Evolutionary conservation across 2,888 invertebrate genomes (phyloP).

Genomic region (Synergus japonicus): DNA sequence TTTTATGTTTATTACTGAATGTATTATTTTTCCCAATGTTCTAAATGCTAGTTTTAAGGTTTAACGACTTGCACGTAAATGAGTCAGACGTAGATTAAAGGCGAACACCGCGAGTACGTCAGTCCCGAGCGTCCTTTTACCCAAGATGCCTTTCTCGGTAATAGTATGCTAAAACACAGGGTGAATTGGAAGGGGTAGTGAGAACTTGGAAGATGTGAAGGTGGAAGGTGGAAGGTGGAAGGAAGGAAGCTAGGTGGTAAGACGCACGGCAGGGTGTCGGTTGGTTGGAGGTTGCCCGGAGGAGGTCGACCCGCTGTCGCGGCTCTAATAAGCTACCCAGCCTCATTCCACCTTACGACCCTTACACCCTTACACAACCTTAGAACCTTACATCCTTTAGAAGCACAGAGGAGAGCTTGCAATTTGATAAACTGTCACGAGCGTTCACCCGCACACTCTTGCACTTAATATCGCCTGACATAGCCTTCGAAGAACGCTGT

Average conservation of each 20-base stretch:
- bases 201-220: slow-evolving; percentile 50
- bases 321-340: slow-evolving; percentile 71
- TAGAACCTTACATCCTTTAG: slow-evolving; percentile 58
- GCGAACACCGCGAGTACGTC: neutral
- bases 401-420: slow-evolving; percentile 62
- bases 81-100: neutral
- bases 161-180: slow-evolving; percentile 59
- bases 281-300: slow-evolving; percentile 70
- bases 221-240: slow-evolving; percentile 50
- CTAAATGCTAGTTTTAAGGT: neutral
- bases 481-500: slow-evolving; percentile 21
- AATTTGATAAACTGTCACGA: slow-evolving; percentile 73
- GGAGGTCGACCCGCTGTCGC: slow-evolving; percentile 66
- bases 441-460: slow-evolving; percentile 41
- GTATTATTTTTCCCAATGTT: too few relatives aligned
- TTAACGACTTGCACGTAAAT: too few relatives aligned
- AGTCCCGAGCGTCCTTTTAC: slow-evolving; percentile 7
- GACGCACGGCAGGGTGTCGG: slow-evolving; percentile 67
- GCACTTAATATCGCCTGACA: slow-evolving; percentile 36
- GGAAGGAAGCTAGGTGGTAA: slow-evolving; percentile 67
- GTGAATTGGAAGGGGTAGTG: slow-evolving; percentile 44
- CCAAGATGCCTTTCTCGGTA: slow-evolving; percentile 46
- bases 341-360: slow-evolving; percentile 64
- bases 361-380: slow-evolving; percentile 59
- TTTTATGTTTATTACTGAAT: too few relatives aligned